Base-by-base conservation (phyloP, 2,797 vertebrate species). In the Manis javanica region DNA sequence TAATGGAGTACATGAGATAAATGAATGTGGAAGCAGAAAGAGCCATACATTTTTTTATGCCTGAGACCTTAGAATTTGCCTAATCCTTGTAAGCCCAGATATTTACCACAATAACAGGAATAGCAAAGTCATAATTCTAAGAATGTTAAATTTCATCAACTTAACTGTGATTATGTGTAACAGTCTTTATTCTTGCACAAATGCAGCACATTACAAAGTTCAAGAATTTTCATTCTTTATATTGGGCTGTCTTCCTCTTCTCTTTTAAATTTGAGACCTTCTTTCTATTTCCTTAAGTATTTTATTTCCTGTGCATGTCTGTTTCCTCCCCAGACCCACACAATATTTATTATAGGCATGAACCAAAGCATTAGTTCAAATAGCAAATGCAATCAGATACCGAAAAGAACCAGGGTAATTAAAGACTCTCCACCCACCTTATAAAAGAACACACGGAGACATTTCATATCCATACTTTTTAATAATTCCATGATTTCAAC, bases 341-440 rank as follows among this genome's bases (percentile, higher is more conserved):
- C 24, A 84, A 18, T 90, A 94, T 88, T 69, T 95, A 72, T 91
- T 88, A 91, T 66, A 90, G 59, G 71, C 71, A 82, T 91, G 72
- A 94, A 66, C 15, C 31, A 90, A 95, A 95, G 68, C 21, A 94
- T 79, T 81, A 71, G 19, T 90, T 94, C 26, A 72, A 77, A 69
- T 16, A 90, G 19, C 81, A 79, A 82, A 89, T 61, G 79, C 94
- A 91, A 77, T 84, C n/a, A 90, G 39, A 75, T 71, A 55, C 29
- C 68, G 87, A 84, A 87, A 91, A 94, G 64, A 64, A 9, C 39
- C 51, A 71, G 82, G 7, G 24, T 92, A 94, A 94, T 77, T 88
- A 83, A 88, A 75, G 14, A 90, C 23, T 19, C 37, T 94, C 39
- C 34, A 72, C 59, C 42, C 34, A 75, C 53, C 46, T 75, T 75